phyloP scores from a whole-genome alignment of 2,888 invertebrate species.

The Amaurobius ferox region DNA sequence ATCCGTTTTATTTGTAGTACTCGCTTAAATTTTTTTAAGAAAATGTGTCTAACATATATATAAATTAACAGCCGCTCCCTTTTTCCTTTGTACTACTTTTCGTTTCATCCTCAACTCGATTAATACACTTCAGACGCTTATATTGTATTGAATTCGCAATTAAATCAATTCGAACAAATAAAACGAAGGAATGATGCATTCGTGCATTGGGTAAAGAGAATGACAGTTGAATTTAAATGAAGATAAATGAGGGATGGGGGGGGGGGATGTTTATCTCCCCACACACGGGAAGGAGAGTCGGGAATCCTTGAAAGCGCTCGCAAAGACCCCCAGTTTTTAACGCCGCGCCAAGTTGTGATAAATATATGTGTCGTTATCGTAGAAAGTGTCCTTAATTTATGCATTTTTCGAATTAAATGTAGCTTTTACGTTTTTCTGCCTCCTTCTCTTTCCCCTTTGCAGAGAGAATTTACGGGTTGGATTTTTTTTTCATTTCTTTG shows the following conservation, averaged over 20 bases:
- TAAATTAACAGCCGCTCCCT: neutral
- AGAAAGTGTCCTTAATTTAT: neutral
- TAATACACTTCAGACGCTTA: slow-evolving; percentile 6
- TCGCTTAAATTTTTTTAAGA: too few relatives aligned
- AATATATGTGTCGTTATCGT: neutral
- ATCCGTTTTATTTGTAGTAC: too few relatives aligned
- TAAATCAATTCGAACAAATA: slow-evolving; percentile 7
- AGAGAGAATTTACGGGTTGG: neutral
- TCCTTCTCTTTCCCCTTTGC: too few relatives aligned
- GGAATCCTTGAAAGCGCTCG: too few relatives aligned
- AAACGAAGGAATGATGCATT: too few relatives aligned
- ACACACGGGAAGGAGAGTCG: too few relatives aligned
- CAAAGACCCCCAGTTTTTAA: neutral
- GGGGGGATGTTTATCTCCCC: neutral
- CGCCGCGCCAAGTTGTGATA: neutral
- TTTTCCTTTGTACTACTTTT: neutral
- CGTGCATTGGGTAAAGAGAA: neutral
- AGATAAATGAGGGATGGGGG: neutral
- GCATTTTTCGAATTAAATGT: slow-evolving; percentile 4
- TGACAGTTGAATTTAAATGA: slow-evolving; percentile 14
- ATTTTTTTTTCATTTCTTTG: too few relatives aligned
- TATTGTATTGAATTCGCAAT: neutral
- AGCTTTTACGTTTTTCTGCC: neutral
- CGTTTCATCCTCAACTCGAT: neutral
- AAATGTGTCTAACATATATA: too few relatives aligned